These are phyloP conservation scores for Tangara arthus DNA, from an alignment of 2,797 vertebrate species.

Conservation along the genomic window DNA sequence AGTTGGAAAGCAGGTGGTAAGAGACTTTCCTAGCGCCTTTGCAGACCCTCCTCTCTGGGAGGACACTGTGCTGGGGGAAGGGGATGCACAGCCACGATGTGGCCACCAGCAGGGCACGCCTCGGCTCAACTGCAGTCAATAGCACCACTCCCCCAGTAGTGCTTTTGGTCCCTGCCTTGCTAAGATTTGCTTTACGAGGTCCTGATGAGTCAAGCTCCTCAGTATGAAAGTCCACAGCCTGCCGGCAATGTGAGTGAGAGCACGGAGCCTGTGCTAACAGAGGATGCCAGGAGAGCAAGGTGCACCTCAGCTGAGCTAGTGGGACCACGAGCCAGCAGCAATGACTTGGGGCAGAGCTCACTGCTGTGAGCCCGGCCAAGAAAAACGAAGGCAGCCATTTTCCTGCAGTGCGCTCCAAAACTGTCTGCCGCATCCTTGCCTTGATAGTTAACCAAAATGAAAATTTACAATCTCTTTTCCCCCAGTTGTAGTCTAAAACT, in stretches of 20 bases:
- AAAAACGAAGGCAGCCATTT: not conserved
- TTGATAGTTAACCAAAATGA: not conserved
- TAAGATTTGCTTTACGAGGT: not conserved
- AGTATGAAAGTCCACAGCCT: not conserved
- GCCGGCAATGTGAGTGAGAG: not conserved
- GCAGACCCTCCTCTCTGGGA: not conserved
- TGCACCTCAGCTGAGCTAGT: not conserved
- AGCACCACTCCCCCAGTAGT: accelerated
- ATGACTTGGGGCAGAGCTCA: not conserved
- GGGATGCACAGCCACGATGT: accelerated
- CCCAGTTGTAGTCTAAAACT: not conserved
- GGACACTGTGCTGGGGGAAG: accelerated
- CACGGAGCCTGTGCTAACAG: not conserved
- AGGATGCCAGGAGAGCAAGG: not conserved
- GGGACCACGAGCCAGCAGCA: not conserved
- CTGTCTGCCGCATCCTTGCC: accelerated
- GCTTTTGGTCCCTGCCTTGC: not conserved
- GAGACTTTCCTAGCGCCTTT: not conserved
- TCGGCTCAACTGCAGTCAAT: accelerated
- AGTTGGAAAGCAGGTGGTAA: not conserved
- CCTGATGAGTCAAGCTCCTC: not conserved
- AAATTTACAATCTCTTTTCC: not conserved
- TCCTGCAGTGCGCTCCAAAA: not conserved
- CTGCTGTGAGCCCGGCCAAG: not conserved
- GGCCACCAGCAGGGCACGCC: accelerated